Evolutionary conservation across 1,140 invertebrate genomes (phyloP), one percentile per base, ranked within the genome.

Genomic region (Druon quercuslanigerum): DNA sequence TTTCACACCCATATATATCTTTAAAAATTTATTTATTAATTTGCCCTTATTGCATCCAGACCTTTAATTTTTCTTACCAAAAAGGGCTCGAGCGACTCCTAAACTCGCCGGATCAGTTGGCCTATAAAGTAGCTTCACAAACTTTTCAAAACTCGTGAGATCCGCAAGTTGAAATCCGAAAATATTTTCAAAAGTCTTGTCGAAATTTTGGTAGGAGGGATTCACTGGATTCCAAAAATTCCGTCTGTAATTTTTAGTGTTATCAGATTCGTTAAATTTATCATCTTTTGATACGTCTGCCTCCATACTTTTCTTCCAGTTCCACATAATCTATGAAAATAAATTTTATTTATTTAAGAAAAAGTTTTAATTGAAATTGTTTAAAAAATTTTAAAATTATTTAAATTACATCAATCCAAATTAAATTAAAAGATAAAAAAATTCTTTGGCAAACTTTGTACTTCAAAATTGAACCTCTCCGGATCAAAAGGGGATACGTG

Each of bases 81-180:
- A 97, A 0, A 96, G 87, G 79, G 96, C 93, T 74, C 96, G 93
- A 16, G 94, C 93, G 0, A 96, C 88, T n/a, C 95, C 96, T 25
- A 97, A 92, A 85, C 94, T 94, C 0, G 96, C 93, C 11, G 95
- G 93, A 91, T 97, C 95, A n/a, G 93, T 94, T 0, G 95, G 95
- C 50, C 91, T 85, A 82, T 95, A 94, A 80, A 97, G 87, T 72
- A 94, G 92, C 13, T 81, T 72, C 0, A 93, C 90, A 20, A 96
- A 87, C 50, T 75, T 87, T 0, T 88, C 79, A 70, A 87, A 90
- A 71, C 71, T 83, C 2, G 66, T 81, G 0, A 90, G 19, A 73
- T 88, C 85, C 14, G 72, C 71, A 14, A 85, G n/a, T 60, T 72
- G 70, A 57, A 89, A 90, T n/a, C 87, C 85, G 16, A 75, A 78